Evolutionary conservation across 1,140 invertebrate species (phyloP), one percentile per base, ranked within the genome.

Genomic region (Ceratina japonica): DNA sequence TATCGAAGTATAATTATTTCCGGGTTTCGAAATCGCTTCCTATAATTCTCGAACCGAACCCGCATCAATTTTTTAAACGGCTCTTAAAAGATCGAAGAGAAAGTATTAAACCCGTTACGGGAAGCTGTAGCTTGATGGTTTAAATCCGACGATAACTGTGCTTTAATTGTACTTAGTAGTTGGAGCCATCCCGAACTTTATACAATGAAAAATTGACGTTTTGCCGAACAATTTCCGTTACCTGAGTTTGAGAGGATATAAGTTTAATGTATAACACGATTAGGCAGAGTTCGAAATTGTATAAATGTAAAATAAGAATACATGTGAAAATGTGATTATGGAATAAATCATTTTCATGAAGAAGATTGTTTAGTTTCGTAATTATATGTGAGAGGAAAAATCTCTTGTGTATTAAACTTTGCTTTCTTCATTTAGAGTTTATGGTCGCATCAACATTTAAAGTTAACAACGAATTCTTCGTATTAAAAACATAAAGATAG

Each of bases 321-420:
- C 49, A 69, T 69, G 58, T 58, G 31, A 52, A 77, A 64, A 71
- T 71, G 20, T 71, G 62, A n/a, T 77, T 51, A 15, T 13, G 44
- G 37, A 77, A 77, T 77, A 77, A 77, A 76, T 27, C 31, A 31
- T 61, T 71, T 77, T 56, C 44, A 77, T 20, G 20, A 61, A 61
- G 24, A 15, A 7, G 18, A 64, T 24, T 31, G 12, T 27, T 56
- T 44, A 15, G n/a, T 8, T 66, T 31, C 1, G 4, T 4, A 31
- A 31, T 4, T 31, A 31, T 31, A 4, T 31, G 4, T 31, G 27
- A 31, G 27, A 31, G 4, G 4, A 31, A 1, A 31, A 31, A 31
- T 31, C 4, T 31, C 4, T 31, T 31, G 4, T 4, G 27, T 31
- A 31, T 31, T 31, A 31, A 31, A 4, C n/a, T n/a, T n/a, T n/a